Base-by-base conservation (phyloP, 2,888 invertebrate species). In the Epirrhoe alternata region DNA sequence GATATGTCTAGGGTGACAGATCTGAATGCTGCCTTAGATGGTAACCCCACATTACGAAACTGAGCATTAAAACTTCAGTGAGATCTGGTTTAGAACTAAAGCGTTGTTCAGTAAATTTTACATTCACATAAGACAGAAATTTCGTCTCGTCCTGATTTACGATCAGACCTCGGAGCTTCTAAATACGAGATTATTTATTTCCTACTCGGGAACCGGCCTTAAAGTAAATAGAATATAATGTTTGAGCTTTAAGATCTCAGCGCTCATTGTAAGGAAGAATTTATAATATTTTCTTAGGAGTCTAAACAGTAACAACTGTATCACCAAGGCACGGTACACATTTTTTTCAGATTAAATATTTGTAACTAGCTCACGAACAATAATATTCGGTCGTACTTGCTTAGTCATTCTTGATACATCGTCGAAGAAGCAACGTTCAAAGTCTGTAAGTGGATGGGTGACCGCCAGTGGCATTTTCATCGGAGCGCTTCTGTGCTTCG, bases 101-200 rank as follows among this genome's bases (percentile, higher is more conserved):
- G 82, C 81, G 84, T 87, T 86, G 85, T 86, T 86, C 83, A 78
- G 78, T 84, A 82, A 86, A 89, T 89, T 89, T 86, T 86, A 87
- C 86, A 89, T 86, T 86, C 84, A 79, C 85, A 84, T 87, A 86
- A 88, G 84, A 82, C 81, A 84, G 83, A 86, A 89, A 88, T 87
- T 88, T 85, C 83, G 86, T 85, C 84, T 85, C 79, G 77, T 80
- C 71, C 82, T 89, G 88, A 89, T 90, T 90, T 89, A 90, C 85
- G 86, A 86, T 86, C 83, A 78, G 77, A 76, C 81, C 82, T 83
- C 79, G 83, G 79, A 82, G 80, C 80, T 73, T 86, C 86, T 88
- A 87, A 89, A 86, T 81, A 81, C 72, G 81, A 81, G 83, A 86
- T 87, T 89, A 89, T 89, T 90, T 89, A 90, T 88, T 85, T 81